phyloP scores from a whole-genome alignment of 2,797 vertebrate species.

The Pagetopsis macropterus region DNA sequence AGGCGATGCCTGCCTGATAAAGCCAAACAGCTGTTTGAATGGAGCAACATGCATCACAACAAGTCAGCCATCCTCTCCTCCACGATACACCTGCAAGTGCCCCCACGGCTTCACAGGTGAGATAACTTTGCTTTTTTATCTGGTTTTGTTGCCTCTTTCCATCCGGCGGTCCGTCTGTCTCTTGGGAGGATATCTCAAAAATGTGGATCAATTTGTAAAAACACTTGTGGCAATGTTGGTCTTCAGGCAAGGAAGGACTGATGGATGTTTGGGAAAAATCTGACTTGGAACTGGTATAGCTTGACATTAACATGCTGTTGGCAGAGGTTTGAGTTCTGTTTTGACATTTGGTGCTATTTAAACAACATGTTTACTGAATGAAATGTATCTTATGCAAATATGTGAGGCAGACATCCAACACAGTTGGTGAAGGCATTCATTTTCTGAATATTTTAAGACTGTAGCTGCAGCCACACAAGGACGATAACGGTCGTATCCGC shows the following conservation, averaged over 20 bases:
- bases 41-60: slow-evolving; percentile 82
- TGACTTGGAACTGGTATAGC: slow-evolving; percentile 15
- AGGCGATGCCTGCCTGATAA: slow-evolving; percentile 82
- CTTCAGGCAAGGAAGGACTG: slow-evolving; percentile 27
- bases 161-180: slow-evolving; percentile 29
- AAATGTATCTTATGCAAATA: background rate
- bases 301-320: slow-evolving; percentile 12
- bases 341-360: slow-evolving; percentile 22
- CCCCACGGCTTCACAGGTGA: slow-evolving; percentile 83
- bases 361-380: slow-evolving; percentile 7
- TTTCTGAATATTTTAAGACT: slow-evolving; percentile 19
- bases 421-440: background rate
- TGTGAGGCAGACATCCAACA: background rate
- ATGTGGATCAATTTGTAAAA: slow-evolving; percentile 26
- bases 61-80: slow-evolving; percentile 71
- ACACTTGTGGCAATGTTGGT: slow-evolving; percentile 34
- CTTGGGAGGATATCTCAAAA: slow-evolving; percentile 28
- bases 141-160: slow-evolving; percentile 13
- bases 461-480: too few species aligned
- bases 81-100: slow-evolving; percentile 80
- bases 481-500: too few species aligned
- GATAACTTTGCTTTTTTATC: slow-evolving; percentile 34
- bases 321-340: background rate
- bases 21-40: slow-evolving; percentile 76
- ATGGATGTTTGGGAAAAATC: slow-evolving; percentile 33